Conservation (phyloP, 2,113 vertebrate genomes). For the Willisornis vidua region DNA sequence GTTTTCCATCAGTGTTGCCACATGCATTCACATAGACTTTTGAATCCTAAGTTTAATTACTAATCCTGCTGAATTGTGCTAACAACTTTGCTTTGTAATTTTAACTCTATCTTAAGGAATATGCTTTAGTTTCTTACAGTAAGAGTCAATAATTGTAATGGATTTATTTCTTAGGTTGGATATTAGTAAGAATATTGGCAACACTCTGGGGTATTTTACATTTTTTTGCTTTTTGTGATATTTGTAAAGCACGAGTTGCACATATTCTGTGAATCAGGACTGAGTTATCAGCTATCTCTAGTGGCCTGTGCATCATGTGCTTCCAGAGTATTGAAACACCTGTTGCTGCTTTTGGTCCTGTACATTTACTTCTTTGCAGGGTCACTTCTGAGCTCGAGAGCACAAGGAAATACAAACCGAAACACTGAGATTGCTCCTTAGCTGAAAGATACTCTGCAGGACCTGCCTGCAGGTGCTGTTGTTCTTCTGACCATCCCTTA, state of each 20-base stretch:
- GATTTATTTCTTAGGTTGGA: neutral
- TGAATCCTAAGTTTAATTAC: neutral
- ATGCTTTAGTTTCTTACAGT: neutral
- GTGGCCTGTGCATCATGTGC: neutral
- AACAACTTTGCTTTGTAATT: neutral
- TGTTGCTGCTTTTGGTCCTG: neutral
- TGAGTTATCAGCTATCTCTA: neutral
- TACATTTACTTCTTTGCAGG: neutral
- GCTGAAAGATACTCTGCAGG: neutral
- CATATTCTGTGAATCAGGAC: neutral
- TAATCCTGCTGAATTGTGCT: neutral
- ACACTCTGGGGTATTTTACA: neutral
- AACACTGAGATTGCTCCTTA: neutral
- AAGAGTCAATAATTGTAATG: neutral
- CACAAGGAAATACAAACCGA: neutral
- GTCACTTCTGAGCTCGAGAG: neutral
- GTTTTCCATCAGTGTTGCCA: neutral
- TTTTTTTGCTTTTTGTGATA: neutral
- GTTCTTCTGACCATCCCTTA: neutral
- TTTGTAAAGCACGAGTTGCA: neutral
- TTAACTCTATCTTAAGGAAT: neutral
- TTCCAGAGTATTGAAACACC: neutral
- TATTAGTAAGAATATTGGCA: neutral
- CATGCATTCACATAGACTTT: neutral
- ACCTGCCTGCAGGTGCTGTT: neutral